Percentiles rank a stretch among this genome's conserved stretches.
phyloP scores from a whole-genome alignment of 2,888 invertebrate species.

The Timandra comae region DNA sequence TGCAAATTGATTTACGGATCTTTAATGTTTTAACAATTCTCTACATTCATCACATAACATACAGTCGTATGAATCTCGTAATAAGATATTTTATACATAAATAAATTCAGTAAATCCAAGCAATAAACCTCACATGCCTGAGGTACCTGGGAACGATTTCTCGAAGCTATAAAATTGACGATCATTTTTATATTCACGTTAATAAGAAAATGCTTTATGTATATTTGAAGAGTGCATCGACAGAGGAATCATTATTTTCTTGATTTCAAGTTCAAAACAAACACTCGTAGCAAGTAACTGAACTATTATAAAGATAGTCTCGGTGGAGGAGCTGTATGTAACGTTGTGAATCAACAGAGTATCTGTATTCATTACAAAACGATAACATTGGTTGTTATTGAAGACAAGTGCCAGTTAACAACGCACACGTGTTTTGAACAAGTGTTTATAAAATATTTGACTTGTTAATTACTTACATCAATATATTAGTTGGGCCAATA shows the following conservation, averaged over 20 bases:
- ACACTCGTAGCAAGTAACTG: too few relatives aligned
- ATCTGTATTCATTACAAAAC: constrained; percentile 32
- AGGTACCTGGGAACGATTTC: too few relatives aligned
- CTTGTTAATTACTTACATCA: constrained; percentile 29
- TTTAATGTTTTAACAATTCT: too few relatives aligned
- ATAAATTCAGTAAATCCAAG: too few relatives aligned
- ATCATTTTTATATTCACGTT: too few relatives aligned
- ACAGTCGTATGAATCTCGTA: too few relatives aligned
- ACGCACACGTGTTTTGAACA: constrained; percentile 31
- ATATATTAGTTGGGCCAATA: constrained; percentile 12
- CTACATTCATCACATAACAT: too few relatives aligned
- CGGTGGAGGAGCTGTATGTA: constrained; percentile 12
- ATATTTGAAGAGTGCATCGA: neutral
- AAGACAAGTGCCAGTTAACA: constrained; percentile 34
- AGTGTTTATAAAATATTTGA: constrained; percentile 43
- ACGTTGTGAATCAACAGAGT: constrained; percentile 30
- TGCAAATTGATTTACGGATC: constrained; percentile 7
- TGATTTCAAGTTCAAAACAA: constrained; percentile 1
- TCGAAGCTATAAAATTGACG: too few relatives aligned
- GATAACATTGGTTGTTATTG: constrained; percentile 26
- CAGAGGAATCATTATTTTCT: constrained; percentile 1
- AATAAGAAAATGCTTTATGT: too few relatives aligned
- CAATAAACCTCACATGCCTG: too few relatives aligned
- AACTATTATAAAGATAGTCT: too few relatives aligned
- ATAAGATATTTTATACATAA: too few relatives aligned